These are phyloP conservation scores for Microctonus aethiopoides DNA, from an alignment of 2,888 invertebrate species.

Conservation along the genomic window DNA sequence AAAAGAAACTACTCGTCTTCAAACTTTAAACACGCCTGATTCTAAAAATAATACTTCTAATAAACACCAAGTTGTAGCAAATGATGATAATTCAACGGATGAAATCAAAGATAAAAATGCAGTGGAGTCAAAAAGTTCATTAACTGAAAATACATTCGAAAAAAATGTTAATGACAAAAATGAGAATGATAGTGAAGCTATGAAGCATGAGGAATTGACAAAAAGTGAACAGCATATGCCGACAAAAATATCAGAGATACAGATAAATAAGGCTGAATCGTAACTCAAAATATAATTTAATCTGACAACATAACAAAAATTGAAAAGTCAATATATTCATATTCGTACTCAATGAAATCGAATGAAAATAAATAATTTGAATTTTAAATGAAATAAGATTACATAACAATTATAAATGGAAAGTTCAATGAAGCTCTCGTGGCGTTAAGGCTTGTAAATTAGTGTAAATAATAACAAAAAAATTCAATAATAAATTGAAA, in stretches of 20 bases:
- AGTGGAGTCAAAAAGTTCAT: not conserved
- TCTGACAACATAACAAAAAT: not conserved
- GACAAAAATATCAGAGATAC: conserved; percentile 1
- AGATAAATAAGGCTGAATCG: conserved; percentile 10
- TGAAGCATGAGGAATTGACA: not conserved
- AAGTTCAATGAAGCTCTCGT: not conserved
- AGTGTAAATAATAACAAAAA: conserved; percentile 12
- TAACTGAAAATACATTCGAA: not conserved
- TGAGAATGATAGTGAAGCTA: not conserved
- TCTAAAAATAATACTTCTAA: not conserved
- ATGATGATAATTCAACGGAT: not conserved
- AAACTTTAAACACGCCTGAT: not conserved
- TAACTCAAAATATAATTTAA: not conserved
- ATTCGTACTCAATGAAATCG: too few relatives aligned
- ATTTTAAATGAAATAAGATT: not conserved
- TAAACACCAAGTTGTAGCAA: not conserved
- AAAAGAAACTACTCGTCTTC: not conserved
- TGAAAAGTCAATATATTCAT: not conserved
- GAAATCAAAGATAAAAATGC: not conserved
- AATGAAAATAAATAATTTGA: not conserved
- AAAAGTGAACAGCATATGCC: not conserved
- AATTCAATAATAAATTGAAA: not conserved
- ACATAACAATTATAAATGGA: not conserved
- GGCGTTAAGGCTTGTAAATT: conserved; percentile 5
- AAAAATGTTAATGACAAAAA: not conserved